Conservation (phyloP, 1,140 invertebrate genomes). For the Wiebesia pumilae region DNA sequence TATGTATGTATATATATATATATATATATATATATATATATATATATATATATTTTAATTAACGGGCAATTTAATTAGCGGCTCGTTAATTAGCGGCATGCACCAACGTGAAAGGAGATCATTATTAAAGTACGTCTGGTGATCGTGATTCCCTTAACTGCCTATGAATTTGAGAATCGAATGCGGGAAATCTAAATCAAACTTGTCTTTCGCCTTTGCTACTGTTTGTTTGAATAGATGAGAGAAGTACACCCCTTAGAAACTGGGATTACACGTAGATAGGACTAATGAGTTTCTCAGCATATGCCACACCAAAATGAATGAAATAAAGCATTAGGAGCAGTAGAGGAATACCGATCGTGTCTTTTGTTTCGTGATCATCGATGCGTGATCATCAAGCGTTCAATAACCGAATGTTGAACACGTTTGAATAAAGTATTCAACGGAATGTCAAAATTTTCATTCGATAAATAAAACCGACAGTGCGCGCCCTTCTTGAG, state of each 20-base stretch:
- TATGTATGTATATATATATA: neutral
- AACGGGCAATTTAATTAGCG: no score
- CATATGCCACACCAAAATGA: neutral
- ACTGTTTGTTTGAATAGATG: slow-evolving; percentile 49
- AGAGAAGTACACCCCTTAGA: slow-evolving; percentile 8
- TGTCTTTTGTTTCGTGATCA: neutral
- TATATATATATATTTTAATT: neutral
- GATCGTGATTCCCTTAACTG: neutral
- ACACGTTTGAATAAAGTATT: no score
- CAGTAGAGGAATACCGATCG: neutral
- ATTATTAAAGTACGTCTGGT: no score
- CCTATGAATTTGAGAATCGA: neutral
- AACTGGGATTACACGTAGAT: slow-evolving; percentile 35
- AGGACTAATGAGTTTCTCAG: slow-evolving; percentile 18
- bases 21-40: neutral
- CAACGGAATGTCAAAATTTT: no score
- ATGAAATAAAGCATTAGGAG: slow-evolving; percentile 15
- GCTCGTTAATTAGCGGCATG: no score
- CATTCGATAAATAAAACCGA: no score
- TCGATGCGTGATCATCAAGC: no score
- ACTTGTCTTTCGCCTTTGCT: slow-evolving; percentile 50
- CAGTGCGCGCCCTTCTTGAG: no score
- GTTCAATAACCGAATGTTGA: no score
- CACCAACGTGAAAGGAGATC: no score
- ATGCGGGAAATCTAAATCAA: neutral